These are phyloP conservation scores for Physocephala rufipes DNA, from an alignment of 2,888 invertebrate genomes.

Conservation along the genomic window DNA sequence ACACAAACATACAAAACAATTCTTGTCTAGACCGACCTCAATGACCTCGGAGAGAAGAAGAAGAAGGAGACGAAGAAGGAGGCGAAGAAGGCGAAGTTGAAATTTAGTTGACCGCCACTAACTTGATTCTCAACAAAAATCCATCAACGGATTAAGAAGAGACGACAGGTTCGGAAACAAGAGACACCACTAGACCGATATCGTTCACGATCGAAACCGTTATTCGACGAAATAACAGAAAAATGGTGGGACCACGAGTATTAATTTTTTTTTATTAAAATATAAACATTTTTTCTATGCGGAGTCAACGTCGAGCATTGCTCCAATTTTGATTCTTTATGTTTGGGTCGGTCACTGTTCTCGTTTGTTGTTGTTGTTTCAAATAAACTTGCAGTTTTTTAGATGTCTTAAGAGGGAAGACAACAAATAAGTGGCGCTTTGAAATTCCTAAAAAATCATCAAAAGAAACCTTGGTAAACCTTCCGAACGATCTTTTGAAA, in stretches of 20 bases:
- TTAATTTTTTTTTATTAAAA: conserved; percentile 6
- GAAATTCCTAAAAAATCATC: too few relatives aligned
- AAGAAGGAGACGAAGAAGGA: background rate
- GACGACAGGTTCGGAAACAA: background rate
- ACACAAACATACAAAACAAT: background rate
- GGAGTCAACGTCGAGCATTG: conserved; percentile 27
- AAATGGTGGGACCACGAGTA: background rate
- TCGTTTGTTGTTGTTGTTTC: too few relatives aligned
- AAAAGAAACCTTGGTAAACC: too few relatives aligned
- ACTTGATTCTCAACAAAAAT: background rate
- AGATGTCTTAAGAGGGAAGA: too few relatives aligned
- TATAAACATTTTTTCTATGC: background rate
- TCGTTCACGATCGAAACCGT: conserved; percentile 12
- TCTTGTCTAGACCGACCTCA: background rate
- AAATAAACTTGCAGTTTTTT: too few relatives aligned
- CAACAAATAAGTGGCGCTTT: too few relatives aligned
- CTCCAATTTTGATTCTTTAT: conserved; percentile 11
- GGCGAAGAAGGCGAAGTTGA: background rate
- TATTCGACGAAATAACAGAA: background rate
- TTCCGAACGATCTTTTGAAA: too few relatives aligned
- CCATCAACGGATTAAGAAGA: background rate
- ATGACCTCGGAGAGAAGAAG: conserved; percentile 9
- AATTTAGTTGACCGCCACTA: background rate
- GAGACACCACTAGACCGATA: background rate
- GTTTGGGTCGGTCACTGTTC: background rate